Base-by-base conservation (phyloP, 1,140 invertebrate genomes). In the Aphelinus certus region DNA sequence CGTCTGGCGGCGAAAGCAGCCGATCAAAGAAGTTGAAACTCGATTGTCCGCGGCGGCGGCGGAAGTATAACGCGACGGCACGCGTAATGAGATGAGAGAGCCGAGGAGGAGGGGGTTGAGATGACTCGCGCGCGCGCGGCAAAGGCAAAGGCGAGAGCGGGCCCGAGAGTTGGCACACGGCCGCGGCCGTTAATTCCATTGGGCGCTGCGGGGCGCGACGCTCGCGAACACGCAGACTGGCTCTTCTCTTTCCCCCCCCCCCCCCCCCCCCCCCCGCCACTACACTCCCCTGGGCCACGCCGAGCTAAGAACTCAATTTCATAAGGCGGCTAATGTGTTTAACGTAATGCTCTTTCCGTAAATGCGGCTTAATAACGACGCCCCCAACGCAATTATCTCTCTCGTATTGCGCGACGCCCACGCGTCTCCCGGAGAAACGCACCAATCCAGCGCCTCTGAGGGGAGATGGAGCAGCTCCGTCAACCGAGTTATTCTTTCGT, bases 271-370 rank as follows among this genome's bases (percentile, higher is more conserved):
- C 26, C 0, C 26, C 26, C 26, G 26, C 26, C 26, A 48, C 56
- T 43, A 66, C 71, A 51, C 26, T 26, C 26, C 66, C 10, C 5
- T 55, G 55, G 55, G 49, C 55, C 7, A 6, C 63, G 43, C 57
- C 56, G 51, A 73, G 75, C 76, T 75, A 71, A 65, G 61, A 75
- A 75, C 67, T 75, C 73, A 70, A 75, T 75, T 75, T 75, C 73
- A 75, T 75, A 75, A 70, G 67, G 73, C 73, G 61, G 67, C 66
- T 75, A 75, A 75, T 64, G 51, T 53, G 55, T 58, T 75, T 70
- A 75, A 68, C 73, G 51, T 75, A 75, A 75, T 75, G 73, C 73
- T 75, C 73, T 75, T 75, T 75, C 67, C 73, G 61, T 70, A 75
- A 75, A 75, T 75, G 73, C 68, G 73, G 73, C 67, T 75, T 75